These are phyloP conservation scores for Euzophera pinguis DNA, from an alignment of 2,888 invertebrate genomes.

Conservation along the genomic window DNA sequence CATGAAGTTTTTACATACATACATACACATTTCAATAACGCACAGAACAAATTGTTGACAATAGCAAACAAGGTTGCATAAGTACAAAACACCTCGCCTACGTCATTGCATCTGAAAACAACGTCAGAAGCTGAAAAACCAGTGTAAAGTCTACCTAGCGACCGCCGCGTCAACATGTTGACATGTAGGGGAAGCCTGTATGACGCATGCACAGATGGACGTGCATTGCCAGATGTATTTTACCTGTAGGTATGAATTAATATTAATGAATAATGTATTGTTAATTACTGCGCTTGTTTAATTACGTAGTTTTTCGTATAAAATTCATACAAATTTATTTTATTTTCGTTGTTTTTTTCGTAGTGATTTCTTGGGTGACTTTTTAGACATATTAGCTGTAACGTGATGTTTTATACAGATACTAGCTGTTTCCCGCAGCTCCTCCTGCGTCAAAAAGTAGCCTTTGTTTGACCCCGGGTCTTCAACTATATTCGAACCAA, in stretches of 20 bases:
- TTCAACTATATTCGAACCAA: too few species aligned
- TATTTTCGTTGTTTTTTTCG: too few species aligned
- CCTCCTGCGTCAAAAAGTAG: too few species aligned
- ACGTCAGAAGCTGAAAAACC: constrained; percentile 1
- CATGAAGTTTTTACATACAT: too few species aligned
- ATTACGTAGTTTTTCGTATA: background rate
- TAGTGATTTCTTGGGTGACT: too few species aligned
- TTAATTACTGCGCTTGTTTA: background rate
- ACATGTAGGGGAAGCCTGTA: constrained; percentile 8
- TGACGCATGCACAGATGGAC: background rate
- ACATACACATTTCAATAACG: too few species aligned
- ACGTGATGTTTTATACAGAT: too few species aligned
- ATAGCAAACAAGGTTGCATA: background rate
- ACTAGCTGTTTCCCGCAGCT: too few species aligned
- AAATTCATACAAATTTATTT: too few species aligned
- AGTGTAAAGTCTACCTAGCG: background rate
- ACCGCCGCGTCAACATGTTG: background rate
- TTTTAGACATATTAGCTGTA: too few species aligned
- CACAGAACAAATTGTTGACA: too few species aligned
- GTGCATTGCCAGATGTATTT: background rate
- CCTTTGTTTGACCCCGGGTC: too few species aligned
- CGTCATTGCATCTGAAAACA: background rate
- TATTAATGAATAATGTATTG: background rate
- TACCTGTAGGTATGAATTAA: background rate
- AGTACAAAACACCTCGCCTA: background rate